Percentiles rank a stretch among this genome's conserved stretches.
phyloP scores from a whole-genome alignment of 2,888 invertebrate species.

The Lumbricus terrestris region DNA sequence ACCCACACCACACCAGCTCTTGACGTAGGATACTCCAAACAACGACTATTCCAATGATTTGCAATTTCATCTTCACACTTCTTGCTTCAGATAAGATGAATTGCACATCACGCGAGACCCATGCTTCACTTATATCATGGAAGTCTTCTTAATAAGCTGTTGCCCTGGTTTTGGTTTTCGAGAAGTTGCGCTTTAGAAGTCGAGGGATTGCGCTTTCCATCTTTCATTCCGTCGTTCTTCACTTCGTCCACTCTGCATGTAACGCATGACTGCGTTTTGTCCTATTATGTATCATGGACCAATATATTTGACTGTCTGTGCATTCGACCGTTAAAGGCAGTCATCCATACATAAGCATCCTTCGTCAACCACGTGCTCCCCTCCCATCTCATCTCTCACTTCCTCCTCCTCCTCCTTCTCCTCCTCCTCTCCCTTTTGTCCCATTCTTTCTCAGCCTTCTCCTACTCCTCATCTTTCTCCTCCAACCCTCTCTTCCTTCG shows the following conservation, averaged over 20 bases:
- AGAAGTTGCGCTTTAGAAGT: no score
- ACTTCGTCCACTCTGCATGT: not conserved
- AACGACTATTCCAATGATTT: no score
- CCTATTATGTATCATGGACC: not conserved
- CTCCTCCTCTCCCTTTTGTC: not conserved
- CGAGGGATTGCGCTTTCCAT: no score
- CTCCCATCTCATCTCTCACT: constrained; percentile 10
- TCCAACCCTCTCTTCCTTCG: not conserved
- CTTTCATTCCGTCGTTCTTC: not conserved
- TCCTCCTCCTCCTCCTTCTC: not conserved
- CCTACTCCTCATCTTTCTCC: not conserved
- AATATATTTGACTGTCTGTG: not conserved
- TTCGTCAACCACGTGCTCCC: not conserved
- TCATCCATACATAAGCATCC: constrained; percentile 3
- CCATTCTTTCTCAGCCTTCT: not conserved
- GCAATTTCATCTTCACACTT: no score
- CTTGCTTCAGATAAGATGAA: no score
- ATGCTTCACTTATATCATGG: no score
- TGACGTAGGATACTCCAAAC: no score
- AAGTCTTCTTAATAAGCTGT: no score
- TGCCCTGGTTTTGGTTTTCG: no score
- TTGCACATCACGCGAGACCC: no score
- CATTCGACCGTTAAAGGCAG: not conserved
- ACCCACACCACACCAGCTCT: no score
- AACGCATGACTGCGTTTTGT: not conserved